Evolutionary conservation across 2,888 invertebrate genomes (phyloP), one percentile per base, ranked within the genome.

Genomic region (Empis livida): DNA sequence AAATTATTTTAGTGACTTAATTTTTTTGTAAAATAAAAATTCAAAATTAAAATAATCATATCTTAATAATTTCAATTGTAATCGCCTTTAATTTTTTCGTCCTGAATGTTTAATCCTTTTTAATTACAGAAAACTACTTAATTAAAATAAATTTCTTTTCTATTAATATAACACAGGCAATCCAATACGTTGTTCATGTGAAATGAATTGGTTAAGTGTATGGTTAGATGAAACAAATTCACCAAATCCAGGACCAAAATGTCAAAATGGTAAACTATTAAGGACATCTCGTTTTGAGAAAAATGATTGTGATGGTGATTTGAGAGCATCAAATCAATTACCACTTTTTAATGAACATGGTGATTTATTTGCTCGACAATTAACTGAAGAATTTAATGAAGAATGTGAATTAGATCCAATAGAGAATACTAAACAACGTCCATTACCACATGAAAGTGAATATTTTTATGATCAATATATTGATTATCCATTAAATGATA

Each of bases 391-490:
- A 10, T 56, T 62, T 31, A 62, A 50, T 14, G 68, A 79, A 63
- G 72, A 58, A 73, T 72, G 73, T 44, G 65, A 65, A 14, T 55
- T 50, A 1, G 55, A 52, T 55, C 65, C 71, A 17, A 61, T 69
- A 17, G 62, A 64, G 1, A 72, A 73, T 48, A 73, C 70, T 47
- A 57, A 62, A 42, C 61, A 74, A 53, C 73, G 78, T 43, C 82
- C 85, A 6, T 71, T 77, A 3, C 84, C 83, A 6, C 80, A 82
- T 60, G 85, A 85, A 61, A 82, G 84, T 2, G 87, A 89, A 60
- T 87, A 86, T 58, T 82, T 85, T 57, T 87, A 87, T 61, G 86
- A 87, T 57, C 87, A 88, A 54, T 88, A 86, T 61, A 76, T 84
- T 1, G 88, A 88, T 62, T 84, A 84, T 63, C 80, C 82, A 9